Evolutionary conservation across 2,113 vertebrate species (phyloP), one percentile per base, ranked within the genome.

Genomic region (Barbus barbus): DNA sequence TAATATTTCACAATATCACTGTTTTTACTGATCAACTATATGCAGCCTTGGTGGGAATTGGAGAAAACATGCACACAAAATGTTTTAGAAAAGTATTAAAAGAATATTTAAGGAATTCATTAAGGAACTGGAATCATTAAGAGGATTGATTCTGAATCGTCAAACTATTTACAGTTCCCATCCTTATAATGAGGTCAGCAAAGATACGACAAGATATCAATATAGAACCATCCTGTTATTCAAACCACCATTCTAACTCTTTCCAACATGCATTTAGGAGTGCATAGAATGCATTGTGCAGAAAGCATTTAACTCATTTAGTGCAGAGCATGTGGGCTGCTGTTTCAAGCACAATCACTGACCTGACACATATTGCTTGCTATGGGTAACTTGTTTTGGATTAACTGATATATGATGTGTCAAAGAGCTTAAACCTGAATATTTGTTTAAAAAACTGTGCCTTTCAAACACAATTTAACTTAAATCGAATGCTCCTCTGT

Each of bases 401-500:
- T 83, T 28, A 71, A 13, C 12, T 53, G 31, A 83, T 72, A 7
- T 38, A 82, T 82, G 61, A 81, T 72, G 56, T 78, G 36, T 78
- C 76, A 67, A 24, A 79, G 20, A 36, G 24, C n/a, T 61, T 26
- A 28, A 44, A 61, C 8, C 56, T 79, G 51, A 38, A 38, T 58
- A 76, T 31, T 22, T 60, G 53, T 60, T 9, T 9, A 58, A n/a
- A n/a, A 60, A 41, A 41, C 36, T 16, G 14, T 44, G 36, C 33
- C 56, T 28, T 44, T 63, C n/a, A 20, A 79, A 18, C 77, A 20
- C 33, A 78, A 78, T 24, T 26, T 0, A 60, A 60, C 53, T 60
- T 24, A 26, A n/a, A 58, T 38, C 12, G 16, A 36, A 56, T 22
- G 26, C 16, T 36, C 31, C 31, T 67, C 31, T 67, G 63, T 33